Conservation (phyloP, 35 echinoderm and acorn worm genomes). For the Amphiura filiformis region DNA sequence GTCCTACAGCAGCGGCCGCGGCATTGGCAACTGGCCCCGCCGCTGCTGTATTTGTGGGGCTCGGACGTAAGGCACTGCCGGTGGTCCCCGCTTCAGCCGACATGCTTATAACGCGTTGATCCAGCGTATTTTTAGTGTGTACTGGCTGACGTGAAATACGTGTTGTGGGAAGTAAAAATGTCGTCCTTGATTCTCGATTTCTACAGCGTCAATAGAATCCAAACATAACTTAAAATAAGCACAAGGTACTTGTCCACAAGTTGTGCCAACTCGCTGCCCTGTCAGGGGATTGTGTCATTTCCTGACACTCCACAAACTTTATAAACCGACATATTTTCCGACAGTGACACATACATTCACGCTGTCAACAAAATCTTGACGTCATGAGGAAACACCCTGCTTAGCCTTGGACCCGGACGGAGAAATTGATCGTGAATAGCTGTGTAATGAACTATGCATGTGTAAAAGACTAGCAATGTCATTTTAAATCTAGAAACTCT, state of each 20-base stretch:
- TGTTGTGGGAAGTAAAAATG: background rate
- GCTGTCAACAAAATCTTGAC: background rate
- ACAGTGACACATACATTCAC: background rate
- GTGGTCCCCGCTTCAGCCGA: slow-evolving; percentile 65
- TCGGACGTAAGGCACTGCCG: slow-evolving; percentile 2
- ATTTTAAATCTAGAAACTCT: too few species aligned
- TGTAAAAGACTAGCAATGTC: too few species aligned
- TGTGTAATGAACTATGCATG: too few species aligned
- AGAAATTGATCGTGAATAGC: too few species aligned
- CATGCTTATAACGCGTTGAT: slow-evolving; percentile 14
- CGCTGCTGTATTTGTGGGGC: background rate
- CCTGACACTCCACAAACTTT: background rate
- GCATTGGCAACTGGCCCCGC: slow-evolving; percentile 10
- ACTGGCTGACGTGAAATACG: background rate
- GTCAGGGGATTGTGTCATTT: background rate
- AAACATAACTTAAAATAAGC: background rate
- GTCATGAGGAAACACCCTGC: background rate
- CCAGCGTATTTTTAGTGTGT: background rate
- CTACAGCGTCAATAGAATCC: background rate
- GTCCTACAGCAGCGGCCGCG: slow-evolving; percentile 18
- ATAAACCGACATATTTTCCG: background rate
- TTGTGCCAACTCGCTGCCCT: background rate
- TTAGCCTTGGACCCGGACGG: background rate
- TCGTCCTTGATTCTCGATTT: background rate
- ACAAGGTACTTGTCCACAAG: background rate